A percentile compares a stretch with the other conserved stretches of the same genome.
Conservation (phyloP, 2,113 vertebrate genomes). For the Tetrao urogallus region DNA sequence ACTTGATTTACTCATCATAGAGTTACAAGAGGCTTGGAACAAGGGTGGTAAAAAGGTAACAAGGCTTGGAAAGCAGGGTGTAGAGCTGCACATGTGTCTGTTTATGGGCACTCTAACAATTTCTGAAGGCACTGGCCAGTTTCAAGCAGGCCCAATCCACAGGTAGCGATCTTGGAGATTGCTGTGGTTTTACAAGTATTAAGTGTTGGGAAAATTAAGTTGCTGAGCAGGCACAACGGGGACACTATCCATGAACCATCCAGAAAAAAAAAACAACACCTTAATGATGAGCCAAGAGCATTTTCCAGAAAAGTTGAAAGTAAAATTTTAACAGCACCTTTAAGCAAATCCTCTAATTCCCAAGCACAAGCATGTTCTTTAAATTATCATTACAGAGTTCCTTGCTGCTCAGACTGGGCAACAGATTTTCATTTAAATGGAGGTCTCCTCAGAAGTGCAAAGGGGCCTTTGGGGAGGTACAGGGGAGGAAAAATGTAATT, state of each 20-base stretch:
- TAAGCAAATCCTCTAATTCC: background rate
- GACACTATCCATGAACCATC: background rate
- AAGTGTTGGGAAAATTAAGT: background rate
- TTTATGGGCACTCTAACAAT: background rate
- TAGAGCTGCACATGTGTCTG: background rate
- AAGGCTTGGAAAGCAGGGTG: background rate
- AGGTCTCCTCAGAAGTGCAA: slow-evolving; percentile 53
- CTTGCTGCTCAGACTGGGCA: slow-evolving; percentile 14
- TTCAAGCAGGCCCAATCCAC: background rate
- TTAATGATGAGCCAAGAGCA: background rate
- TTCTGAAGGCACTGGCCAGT: background rate
- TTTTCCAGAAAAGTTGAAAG: background rate
- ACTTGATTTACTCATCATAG: background rate
- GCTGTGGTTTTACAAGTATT: background rate
- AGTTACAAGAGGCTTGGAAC: background rate
- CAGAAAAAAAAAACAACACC: background rate
- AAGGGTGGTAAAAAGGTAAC: background rate
- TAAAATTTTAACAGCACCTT: slow-evolving; percentile 7
- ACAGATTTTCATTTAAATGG: slow-evolving; percentile 66
- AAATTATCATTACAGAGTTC: slow-evolving; percentile 31
- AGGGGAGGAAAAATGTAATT: slow-evolving; percentile 70
- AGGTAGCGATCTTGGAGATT: background rate
- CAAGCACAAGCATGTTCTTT: slow-evolving; percentile 4
- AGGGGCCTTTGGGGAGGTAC: slow-evolving; percentile 60
- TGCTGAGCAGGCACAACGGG: background rate